These are phyloP conservation scores for Rhopalosiphum padi DNA, from an alignment of 1,140 invertebrate species.

Conservation along the genomic window DNA sequence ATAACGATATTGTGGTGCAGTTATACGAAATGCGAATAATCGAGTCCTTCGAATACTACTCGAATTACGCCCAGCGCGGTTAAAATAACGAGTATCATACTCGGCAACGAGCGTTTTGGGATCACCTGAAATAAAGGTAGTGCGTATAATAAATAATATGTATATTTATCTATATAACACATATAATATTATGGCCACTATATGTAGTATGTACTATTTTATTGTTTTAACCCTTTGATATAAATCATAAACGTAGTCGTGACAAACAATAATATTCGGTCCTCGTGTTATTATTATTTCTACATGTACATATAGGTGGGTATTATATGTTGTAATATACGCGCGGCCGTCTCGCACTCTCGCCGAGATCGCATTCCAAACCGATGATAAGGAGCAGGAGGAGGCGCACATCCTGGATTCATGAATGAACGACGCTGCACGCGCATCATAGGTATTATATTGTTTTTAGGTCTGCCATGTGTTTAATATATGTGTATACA, in stretches of 20 bases:
- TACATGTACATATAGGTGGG: background rate
- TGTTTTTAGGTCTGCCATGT: slow-evolving; percentile 7
- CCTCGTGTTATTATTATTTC: background rate
- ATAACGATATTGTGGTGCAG: background rate
- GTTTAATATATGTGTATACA: background rate
- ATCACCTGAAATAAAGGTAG: background rate
- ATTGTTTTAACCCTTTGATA: background rate
- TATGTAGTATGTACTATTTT: background rate
- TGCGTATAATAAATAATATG: background rate
- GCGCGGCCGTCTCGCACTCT: background rate
- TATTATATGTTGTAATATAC: background rate
- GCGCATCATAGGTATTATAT: background rate
- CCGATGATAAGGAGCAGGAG: slow-evolving; percentile 13
- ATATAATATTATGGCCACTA: background rate
- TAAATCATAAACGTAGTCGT: slow-evolving; percentile 6
- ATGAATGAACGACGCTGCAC: slow-evolving; percentile 31
- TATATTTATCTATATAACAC: background rate
- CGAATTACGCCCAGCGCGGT: background rate
- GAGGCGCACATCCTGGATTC: slow-evolving; percentile 20
- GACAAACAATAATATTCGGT: slow-evolving; percentile 3
- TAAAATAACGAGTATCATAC: background rate
- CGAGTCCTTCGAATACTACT: background rate
- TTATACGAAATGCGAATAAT: background rate
- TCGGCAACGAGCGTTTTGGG: background rate
- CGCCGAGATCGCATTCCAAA: slow-evolving; percentile 42